Evolutionary conservation across 2,113 vertebrate genomes (phyloP), one percentile per base, ranked within the genome.

Genomic region (Myotis brandtii): DNA sequence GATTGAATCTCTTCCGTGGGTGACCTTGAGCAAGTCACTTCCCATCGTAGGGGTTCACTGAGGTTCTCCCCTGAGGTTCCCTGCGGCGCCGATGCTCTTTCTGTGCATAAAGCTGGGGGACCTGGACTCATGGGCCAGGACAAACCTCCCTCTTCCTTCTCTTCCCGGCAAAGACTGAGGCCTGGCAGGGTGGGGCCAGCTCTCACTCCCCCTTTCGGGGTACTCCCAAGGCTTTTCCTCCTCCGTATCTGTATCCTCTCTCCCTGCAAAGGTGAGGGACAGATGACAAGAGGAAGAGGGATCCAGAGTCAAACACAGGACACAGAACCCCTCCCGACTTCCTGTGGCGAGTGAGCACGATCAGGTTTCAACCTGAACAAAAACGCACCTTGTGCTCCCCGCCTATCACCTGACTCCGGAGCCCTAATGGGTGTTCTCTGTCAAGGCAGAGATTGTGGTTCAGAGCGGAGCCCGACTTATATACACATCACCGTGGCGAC

Each of bases 381-480:
- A 98, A 97, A 94, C 95, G 0, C 85, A 69, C 30, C 72, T 97
- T 97, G 95, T 97, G 97, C 98, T 87, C 69, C n/a, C 56, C 75
- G 4, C 40, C 98, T 86, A n/a, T 96, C 98, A 96, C 98, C 98
- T 98, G 97, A 97, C 95, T 96, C 8, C 16, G 46, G 97, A 97
- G 98, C 97, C 97, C 97, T 80, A 96, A 95, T 94, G 96, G 98
- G 96, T 97, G 98, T 97, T 98, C 97, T 98, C 98, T 94, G 96
- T 98, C 94, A 96, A 96, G 97, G 97, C 70, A 93, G 97, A 94
- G 97, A 94, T 70, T 96, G 97, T 89, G 75, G 98, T 99, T 99
- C 98, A 98, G 89, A 66, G 90, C 73, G 92, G 98, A 99, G 98
- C 98, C 98, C 98, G 91, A 73, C 97, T 98, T 98, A 97, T 95